Evolutionary conservation across 2,113 vertebrate species (phyloP).

Genomic region (Pterophyllum scalare): DNA sequence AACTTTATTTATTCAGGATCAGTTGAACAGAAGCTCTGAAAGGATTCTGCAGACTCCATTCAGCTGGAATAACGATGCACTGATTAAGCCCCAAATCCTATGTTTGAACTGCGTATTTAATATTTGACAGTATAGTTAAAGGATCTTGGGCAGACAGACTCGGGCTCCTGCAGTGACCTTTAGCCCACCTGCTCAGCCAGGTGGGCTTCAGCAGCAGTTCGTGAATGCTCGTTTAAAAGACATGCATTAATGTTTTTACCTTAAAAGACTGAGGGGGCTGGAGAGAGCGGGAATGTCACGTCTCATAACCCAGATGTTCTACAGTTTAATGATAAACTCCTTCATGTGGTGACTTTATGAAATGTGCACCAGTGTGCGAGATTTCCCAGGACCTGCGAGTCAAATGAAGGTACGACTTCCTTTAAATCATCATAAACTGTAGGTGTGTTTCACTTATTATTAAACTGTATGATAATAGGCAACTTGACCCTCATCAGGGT

Average conservation of each 20-base stretch:
- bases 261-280: neutral
- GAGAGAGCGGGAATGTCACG: neutral
- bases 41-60: rapidly evolving
- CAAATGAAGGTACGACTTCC: neutral
- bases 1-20: neutral
- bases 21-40: rapidly evolving
- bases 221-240: neutral
- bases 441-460: neutral
- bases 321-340: neutral
- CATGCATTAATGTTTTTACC: neutral
- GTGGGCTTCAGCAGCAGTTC: neutral
- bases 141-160: neutral
- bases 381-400: neutral
- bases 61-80: rapidly evolving
- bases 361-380: neutral
- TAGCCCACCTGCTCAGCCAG: neutral
- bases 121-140: neutral
- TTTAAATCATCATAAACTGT: neutral
- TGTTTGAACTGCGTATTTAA: neutral
- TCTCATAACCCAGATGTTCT: neutral
- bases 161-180: neutral
- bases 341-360: neutral
- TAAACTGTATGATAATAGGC: neutral
- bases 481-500: neutral
- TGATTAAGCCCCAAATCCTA: neutral